These are phyloP conservation scores for Trogon melanurus DNA, from an alignment of 2,113 vertebrate genomes.

Conservation along the genomic window DNA sequence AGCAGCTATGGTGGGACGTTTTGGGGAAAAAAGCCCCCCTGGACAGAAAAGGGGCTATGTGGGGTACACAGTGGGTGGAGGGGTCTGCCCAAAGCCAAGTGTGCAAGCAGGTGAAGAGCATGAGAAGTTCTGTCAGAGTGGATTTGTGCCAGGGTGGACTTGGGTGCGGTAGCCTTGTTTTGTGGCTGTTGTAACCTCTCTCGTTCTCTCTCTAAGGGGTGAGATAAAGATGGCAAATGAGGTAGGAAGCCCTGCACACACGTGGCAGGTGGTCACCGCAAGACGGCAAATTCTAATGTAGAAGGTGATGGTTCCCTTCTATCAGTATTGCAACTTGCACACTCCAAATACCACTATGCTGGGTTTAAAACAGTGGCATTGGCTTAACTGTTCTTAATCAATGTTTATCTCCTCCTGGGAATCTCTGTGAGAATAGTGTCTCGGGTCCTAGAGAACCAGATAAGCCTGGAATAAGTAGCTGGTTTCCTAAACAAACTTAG, in stretches of 20 bases:
- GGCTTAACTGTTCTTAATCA: neutral
- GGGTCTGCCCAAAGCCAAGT: neutral
- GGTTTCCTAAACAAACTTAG: neutral
- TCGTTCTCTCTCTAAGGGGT: neutral
- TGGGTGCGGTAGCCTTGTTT: neutral
- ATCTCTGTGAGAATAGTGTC: neutral
- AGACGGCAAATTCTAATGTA: neutral
- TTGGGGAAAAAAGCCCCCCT: neutral
- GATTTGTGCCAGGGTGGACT: neutral
- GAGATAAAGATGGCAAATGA: neutral
- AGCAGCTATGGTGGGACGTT: neutral
- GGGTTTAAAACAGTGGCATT: neutral
- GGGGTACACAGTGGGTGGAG: accelerated
- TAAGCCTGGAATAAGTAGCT: neutral
- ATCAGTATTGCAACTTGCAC: neutral
- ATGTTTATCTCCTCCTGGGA: neutral
- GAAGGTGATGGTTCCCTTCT: neutral
- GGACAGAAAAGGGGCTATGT: neutral
- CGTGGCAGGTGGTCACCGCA: neutral
- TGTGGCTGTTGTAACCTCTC: neutral
- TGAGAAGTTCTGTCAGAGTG: neutral
- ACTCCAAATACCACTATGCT: neutral
- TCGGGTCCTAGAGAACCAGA: neutral
- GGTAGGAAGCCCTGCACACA: neutral
- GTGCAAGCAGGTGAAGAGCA: neutral